A percentile compares a stretch with the other conserved stretches of the same genome.
These are phyloP conservation scores for Pollenia amentaria DNA, from an alignment of 2,888 invertebrate species.

Conservation along the genomic window DNA sequence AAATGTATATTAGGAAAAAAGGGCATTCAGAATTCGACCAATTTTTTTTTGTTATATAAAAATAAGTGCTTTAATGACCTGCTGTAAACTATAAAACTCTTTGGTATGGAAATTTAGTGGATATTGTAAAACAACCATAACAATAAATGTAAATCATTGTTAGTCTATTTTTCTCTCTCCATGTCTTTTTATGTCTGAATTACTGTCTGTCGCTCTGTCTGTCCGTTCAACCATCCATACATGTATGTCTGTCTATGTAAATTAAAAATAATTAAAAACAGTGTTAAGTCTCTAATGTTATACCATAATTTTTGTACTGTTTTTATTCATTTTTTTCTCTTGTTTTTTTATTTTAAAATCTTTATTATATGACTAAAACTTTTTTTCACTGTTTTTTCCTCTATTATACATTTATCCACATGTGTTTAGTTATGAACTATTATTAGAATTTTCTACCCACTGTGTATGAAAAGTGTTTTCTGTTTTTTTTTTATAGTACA, in stretches of 20 bases:
- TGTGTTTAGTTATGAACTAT: slow-evolving; percentile 15
- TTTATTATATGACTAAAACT: slow-evolving; percentile 32
- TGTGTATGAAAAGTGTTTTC: slow-evolving; percentile 35
- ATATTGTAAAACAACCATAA: slow-evolving; percentile 54
- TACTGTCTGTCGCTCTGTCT: neutral
- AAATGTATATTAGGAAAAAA: too few relatives aligned
- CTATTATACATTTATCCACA: slow-evolving; percentile 4
- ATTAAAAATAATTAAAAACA: slow-evolving; percentile 71
- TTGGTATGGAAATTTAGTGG: slow-evolving; percentile 64
- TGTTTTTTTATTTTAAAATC: slow-evolving; percentile 6
- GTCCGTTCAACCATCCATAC: slow-evolving; percentile 10
- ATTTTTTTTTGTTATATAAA: neutral
- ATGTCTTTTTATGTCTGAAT: slow-evolving; percentile 19
- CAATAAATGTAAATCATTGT: slow-evolving; percentile 66
- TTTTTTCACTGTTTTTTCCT: slow-evolving; percentile 38
- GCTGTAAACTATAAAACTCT: slow-evolving; percentile 52
- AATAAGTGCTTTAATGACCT: slow-evolving; percentile 10
- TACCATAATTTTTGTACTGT: slow-evolving; percentile 41
- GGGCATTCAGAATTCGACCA: slow-evolving; percentile 1
- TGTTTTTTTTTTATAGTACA: slow-evolving; percentile 30
- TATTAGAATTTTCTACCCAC: slow-evolving; percentile 46
- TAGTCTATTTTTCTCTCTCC: slow-evolving; percentile 53
- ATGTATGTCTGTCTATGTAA: slow-evolving; percentile 55
- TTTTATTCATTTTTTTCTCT: slow-evolving; percentile 1
- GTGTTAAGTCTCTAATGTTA: slow-evolving; percentile 66